Percentiles rank a stretch among this genome's conserved stretches.
Evolutionary conservation across 2,797 vertebrate genomes (phyloP).

Genomic region (Dermochelys coriacea): DNA sequence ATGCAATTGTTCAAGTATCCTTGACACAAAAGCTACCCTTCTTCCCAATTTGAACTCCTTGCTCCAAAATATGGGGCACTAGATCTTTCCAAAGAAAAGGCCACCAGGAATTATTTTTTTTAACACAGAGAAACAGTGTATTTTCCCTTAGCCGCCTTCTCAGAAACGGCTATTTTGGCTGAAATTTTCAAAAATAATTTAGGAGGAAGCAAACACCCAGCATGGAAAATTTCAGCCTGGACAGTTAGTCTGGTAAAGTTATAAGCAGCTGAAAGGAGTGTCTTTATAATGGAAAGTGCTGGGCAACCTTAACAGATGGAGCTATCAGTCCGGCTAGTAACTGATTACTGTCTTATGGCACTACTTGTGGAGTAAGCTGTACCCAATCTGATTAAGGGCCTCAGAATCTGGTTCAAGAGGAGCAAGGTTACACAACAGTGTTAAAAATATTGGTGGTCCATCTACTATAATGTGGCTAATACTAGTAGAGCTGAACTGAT

Average conservation of each 20-base stretch:
- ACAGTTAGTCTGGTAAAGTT: not conserved
- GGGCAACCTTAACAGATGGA: not conserved
- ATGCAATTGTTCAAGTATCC: not conserved
- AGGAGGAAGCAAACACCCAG: not conserved
- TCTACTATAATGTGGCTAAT: not conserved
- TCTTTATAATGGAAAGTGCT: not conserved
- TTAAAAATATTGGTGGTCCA: not conserved
- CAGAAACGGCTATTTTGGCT: not conserved
- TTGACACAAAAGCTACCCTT: not conserved
- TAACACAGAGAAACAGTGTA: not conserved
- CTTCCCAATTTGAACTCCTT: not conserved
- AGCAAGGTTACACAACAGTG: not conserved
- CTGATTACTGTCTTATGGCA: not conserved
- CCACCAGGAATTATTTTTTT: not conserved
- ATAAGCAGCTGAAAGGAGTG: not conserved
- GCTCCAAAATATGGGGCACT: not conserved
- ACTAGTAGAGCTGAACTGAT: not conserved
- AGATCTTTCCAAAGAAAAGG: not conserved
- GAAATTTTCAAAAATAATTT: fast-evolving
- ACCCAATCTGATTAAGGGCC: not conserved
- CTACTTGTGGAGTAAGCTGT: not conserved
- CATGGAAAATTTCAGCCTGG: not conserved
- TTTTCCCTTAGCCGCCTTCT: not conserved
- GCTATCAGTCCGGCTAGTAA: not conserved
- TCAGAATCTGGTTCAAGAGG: not conserved